Percentiles rank a stretch among this genome's conserved stretches.
phyloP scores from a whole-genome alignment of 92 coral and sea anemone species.

The Porites rus region DNA sequence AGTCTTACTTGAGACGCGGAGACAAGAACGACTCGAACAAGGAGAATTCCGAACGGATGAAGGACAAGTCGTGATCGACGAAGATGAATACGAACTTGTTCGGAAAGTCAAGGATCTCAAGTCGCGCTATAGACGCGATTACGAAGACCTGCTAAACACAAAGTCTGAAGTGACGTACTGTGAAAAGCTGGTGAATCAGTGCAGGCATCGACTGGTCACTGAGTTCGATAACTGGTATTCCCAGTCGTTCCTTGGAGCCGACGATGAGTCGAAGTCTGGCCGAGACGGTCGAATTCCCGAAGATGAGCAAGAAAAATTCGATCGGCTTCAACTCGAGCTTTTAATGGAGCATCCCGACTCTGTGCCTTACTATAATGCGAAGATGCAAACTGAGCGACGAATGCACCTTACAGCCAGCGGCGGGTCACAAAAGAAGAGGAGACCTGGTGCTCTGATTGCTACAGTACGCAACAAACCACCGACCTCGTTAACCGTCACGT shows the following conservation, averaged over 20 bases:
- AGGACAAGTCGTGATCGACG: slow-evolving; percentile 91
- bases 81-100: slow-evolving; percentile 87
- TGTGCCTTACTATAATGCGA: slow-evolving; percentile 97
- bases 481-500: slow-evolving; percentile 80
- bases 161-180: slow-evolving; percentile 94
- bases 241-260: slow-evolving; percentile 94
- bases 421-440: slow-evolving; percentile 71
- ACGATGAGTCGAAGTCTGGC: slow-evolving; percentile 84
- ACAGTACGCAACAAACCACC: slow-evolving; percentile 94
- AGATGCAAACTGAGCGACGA: slow-evolving; percentile 97
- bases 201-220: slow-evolving; percentile 90
- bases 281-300: slow-evolving; percentile 83
- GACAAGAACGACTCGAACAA: slow-evolving; percentile 73
- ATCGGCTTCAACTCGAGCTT: slow-evolving; percentile 93
- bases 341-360: slow-evolving; percentile 99
- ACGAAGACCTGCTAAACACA: slow-evolving; percentile 85
- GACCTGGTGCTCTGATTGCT: slow-evolving; percentile 82
- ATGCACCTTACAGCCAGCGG: slow-evolving; percentile 88
- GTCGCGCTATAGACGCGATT: slow-evolving; percentile 85
- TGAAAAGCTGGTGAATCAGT: slow-evolving; percentile 95
- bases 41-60: slow-evolving; percentile 83
- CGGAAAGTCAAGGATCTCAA: slow-evolving; percentile 81
- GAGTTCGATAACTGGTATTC: slow-evolving; percentile 99
- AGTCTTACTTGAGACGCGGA: slow-evolving; percentile 57
- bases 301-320: slow-evolving; percentile 99